Evolutionary conservation across 2,888 invertebrate species (phyloP), one percentile per base, ranked within the genome.

Genomic region (Nemapogon koenigi): DNA sequence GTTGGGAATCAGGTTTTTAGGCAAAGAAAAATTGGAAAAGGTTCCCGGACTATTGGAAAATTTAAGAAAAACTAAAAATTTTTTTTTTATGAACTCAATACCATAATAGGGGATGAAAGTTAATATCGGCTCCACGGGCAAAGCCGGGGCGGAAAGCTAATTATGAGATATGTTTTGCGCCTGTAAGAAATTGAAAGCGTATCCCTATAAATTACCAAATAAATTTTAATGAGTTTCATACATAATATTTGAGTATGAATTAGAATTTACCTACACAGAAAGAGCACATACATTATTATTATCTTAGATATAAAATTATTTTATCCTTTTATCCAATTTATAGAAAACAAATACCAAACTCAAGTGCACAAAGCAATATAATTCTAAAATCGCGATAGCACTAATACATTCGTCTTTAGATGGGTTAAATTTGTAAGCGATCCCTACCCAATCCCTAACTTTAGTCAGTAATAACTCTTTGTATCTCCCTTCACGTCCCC

Each of bases 381-480:
- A n/a, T n/a, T n/a, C n/a, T n/a, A n/a, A n/a, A n/a, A n/a, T n/a
- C n/a, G n/a, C n/a, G n/a, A n/a, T n/a, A n/a, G n/a, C n/a, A n/a
- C n/a, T n/a, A n/a, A n/a, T n/a, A n/a, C n/a, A 7, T 10, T 22
- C 13, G 17, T 31, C 16, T 31, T 16, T 6, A 15, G n/a, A 15
- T 31, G 16, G 16, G 16, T 8, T 31, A 31, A 31, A 31, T 31
- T 31, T 31, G 31, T 31, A 31, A 15, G 30, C 16, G 31, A 44
- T 41, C 39, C 41, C 38, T 39, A 15, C 39, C 28, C 43, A 40
- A 56, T 59, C 56, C 54, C 48, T 52, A 58, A 55, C 55, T 54
- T 59, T 56, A 57, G 51, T 48, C 50, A 46, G 49, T 54, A 63
- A 65, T 67, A 67, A 62, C 57, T 68, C 67, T 68, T 67, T 60